Conservation (phyloP, 2,888 invertebrate genomes). For the Endotricha flammealis region DNA sequence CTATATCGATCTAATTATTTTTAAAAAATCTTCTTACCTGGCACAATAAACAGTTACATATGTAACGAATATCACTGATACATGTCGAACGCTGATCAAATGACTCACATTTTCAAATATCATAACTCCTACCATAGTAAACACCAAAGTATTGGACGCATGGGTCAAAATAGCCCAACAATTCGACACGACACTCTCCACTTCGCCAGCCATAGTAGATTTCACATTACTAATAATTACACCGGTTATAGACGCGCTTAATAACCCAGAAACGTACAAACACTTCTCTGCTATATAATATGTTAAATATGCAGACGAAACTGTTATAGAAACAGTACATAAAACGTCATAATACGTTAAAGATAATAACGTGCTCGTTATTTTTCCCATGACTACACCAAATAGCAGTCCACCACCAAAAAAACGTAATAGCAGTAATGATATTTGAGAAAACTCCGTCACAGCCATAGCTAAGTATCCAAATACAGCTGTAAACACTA, state of each 20-base stretch:
- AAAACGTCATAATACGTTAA: slow-evolving; percentile 56
- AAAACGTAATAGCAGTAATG: slow-evolving; percentile 49
- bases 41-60: slow-evolving; percentile 69
- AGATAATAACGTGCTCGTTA: slow-evolving; percentile 48
- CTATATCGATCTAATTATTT: no score
- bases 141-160: slow-evolving; percentile 75
- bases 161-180: slow-evolving; percentile 58
- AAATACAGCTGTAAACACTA: slow-evolving; percentile 55
- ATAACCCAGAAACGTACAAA: slow-evolving; percentile 59
- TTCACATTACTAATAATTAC: slow-evolving; percentile 56
- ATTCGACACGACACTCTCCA: slow-evolving; percentile 49
- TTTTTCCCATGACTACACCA: slow-evolving; percentile 56
- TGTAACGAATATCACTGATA: slow-evolving; percentile 58
- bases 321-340: slow-evolving; percentile 54
- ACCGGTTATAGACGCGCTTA: slow-evolving; percentile 56
- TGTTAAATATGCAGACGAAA: slow-evolving; percentile 56
- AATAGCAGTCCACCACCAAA: slow-evolving; percentile 56
- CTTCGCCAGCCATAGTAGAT: slow-evolving; percentile 56
- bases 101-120: slow-evolving; percentile 73
- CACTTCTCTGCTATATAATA: slow-evolving; percentile 66
- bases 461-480: slow-evolving; percentile 53
- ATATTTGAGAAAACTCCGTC: slow-evolving; percentile 44
- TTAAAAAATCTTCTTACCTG: slow-evolving; percentile 33
- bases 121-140: slow-evolving; percentile 79
- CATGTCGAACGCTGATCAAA: slow-evolving; percentile 55